Evolutionary conservation across 2,113 vertebrate species (phyloP).

Genomic region (Athene noctua): DNA sequence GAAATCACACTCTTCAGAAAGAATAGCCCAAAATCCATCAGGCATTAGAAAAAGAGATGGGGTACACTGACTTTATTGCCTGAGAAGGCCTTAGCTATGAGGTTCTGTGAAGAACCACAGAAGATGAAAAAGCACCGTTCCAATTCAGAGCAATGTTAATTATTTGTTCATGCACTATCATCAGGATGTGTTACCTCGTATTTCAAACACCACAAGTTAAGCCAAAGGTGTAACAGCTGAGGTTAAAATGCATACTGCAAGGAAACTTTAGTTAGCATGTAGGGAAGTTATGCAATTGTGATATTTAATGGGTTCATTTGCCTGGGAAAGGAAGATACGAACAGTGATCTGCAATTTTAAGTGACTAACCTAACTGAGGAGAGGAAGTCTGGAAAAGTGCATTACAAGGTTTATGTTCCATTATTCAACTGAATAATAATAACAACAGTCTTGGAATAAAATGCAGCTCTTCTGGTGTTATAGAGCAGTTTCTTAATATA

Average conservation of each 20-base stretch:
- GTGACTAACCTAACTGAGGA: not conserved
- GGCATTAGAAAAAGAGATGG: not conserved
- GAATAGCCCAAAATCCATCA: not conserved
- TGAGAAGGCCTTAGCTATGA: not conserved
- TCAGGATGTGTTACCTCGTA: not conserved
- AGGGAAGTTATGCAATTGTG: not conserved
- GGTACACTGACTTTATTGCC: not conserved
- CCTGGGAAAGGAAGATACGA: conserved; percentile 42
- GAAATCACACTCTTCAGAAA: not conserved
- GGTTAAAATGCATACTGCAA: not conserved
- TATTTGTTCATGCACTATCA: not conserved
- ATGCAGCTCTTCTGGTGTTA: not conserved
- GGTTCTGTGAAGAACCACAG: not conserved
- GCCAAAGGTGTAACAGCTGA: not conserved
- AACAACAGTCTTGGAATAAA: not conserved
- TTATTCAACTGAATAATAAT: not conserved
- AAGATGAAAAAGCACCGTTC: not conserved
- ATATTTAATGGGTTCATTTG: not conserved
- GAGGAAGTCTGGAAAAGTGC: conserved; percentile 15
- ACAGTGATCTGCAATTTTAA: conserved; percentile 1
- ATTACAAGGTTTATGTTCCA: not conserved
- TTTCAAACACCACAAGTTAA: not conserved
- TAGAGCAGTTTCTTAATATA: not conserved
- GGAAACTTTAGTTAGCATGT: not conserved
- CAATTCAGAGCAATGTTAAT: not conserved